Conservation (phyloP, 2,113 vertebrate genomes). For the Mungos mungo region DNA sequence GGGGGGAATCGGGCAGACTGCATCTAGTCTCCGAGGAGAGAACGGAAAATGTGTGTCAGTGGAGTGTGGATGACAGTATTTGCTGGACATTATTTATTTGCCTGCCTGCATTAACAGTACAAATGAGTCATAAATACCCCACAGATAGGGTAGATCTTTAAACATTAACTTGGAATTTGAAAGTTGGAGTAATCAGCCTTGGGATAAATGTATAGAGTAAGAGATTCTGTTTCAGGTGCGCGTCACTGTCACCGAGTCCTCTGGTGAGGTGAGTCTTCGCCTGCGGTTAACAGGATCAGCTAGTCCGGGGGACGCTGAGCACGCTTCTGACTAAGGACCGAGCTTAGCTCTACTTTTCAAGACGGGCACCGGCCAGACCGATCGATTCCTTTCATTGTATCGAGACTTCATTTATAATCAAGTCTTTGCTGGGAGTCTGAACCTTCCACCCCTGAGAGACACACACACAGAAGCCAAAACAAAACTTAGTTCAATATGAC, state of each 20-base stretch:
- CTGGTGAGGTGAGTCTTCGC: neutral
- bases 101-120: neutral
- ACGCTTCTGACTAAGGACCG: too few species aligned
- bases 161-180: neutral
- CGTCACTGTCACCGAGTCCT: accelerated
- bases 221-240: neutral
- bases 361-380: neutral
- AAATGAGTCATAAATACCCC: neutral
- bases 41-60: neutral
- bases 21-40: neutral
- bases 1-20: neutral
- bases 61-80: neutral
- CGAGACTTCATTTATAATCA: neutral
- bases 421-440: neutral
- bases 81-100: neutral
- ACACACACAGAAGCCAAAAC: neutral
- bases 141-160: neutral
- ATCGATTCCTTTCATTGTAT: neutral
- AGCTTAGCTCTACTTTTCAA: neutral
- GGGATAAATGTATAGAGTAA: neutral
- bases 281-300: neutral
- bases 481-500: neutral
- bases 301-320: neutral
- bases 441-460: neutral
- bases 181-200: neutral